phyloP scores from a whole-genome alignment of 2,888 invertebrate species.

The Selenia dentaria region DNA sequence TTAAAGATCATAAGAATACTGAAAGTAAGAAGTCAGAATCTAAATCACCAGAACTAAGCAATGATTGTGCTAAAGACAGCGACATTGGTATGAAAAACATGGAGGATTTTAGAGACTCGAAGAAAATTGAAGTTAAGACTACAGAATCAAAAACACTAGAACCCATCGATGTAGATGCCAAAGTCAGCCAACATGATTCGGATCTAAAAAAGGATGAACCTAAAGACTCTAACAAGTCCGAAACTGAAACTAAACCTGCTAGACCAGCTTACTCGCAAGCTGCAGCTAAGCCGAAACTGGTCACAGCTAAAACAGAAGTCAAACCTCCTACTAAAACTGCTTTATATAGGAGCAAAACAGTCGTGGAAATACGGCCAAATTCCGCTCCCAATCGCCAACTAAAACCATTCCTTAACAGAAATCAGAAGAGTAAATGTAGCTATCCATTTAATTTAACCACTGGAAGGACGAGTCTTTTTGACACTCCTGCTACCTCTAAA shows the following conservation, averaged over 20 bases:
- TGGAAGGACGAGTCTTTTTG: conserved; percentile 74
- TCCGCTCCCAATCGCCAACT: conserved; percentile 51
- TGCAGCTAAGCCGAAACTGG: conserved; percentile 76
- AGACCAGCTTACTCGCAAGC: conserved; percentile 80
- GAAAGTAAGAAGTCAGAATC: neutral
- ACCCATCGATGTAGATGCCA: neutral
- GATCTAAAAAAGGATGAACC: neutral
- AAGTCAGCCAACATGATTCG: neutral
- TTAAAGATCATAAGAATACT: neutral
- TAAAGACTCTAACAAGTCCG: conserved; percentile 36
- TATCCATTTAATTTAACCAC: conserved; percentile 81
- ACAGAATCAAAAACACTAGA: neutral
- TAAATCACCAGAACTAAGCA: no score
- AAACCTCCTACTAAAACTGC: conserved; percentile 57
- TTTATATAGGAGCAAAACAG: conserved; percentile 71
- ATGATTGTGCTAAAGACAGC: no score
- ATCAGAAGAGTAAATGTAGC: conserved; percentile 71
- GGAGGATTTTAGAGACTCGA: no score
- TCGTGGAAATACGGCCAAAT: conserved; percentile 69
- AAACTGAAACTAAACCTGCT: conserved; percentile 49
- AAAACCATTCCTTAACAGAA: conserved; percentile 59
- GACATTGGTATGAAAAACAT: no score
- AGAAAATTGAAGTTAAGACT: no score
- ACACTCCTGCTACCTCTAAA: conserved; percentile 50
- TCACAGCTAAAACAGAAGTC: conserved; percentile 57